phyloP scores from a whole-genome alignment of 2,888 invertebrate species.

The Drosophila kambysellisi region DNA sequence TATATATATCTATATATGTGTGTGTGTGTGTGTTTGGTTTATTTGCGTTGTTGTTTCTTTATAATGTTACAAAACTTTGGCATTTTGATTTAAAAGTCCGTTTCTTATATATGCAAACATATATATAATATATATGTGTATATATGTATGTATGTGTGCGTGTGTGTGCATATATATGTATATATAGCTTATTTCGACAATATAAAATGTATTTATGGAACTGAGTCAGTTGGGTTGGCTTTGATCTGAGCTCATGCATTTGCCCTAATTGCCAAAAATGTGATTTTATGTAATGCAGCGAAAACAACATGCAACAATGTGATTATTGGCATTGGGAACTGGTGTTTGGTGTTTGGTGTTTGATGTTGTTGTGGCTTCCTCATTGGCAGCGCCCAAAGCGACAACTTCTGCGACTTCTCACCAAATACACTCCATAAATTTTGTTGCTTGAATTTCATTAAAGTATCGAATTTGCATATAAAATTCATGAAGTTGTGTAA shows the following conservation, averaged over 20 bases:
- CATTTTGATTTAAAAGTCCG: conserved; percentile 56
- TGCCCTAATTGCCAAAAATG: conserved; percentile 37
- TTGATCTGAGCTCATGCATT: conserved; percentile 17
- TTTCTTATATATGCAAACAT: conserved; percentile 5
- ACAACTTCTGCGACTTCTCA: conserved; percentile 34
- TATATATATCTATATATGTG: background rate
- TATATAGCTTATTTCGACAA: conserved; percentile 3
- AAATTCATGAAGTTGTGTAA: conserved; percentile 43
- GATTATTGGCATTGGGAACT: conserved; percentile 26
- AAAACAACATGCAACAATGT: conserved; percentile 13
- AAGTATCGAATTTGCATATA: conserved; percentile 63
- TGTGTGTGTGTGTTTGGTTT: conserved; percentile 13
- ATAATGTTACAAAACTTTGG: conserved; percentile 70
- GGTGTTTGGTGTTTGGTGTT: background rate
- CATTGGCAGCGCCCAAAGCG: conserved; percentile 25
- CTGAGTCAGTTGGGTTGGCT: conserved; percentile 10
- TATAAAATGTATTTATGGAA: conserved; percentile 20
- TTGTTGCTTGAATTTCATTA: conserved; percentile 49
- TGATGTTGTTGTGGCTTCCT: conserved; percentile 26
- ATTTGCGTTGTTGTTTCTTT: conserved; percentile 41
- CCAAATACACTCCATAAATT: conserved; percentile 9
- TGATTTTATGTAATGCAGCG: conserved; percentile 22
- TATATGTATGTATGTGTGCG: background rate
- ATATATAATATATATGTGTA: background rate
- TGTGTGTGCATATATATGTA: background rate